Evolutionary conservation across 2,113 vertebrate species (phyloP), one percentile per base, ranked within the genome.

Genomic region (Fulmarus glacialis): DNA sequence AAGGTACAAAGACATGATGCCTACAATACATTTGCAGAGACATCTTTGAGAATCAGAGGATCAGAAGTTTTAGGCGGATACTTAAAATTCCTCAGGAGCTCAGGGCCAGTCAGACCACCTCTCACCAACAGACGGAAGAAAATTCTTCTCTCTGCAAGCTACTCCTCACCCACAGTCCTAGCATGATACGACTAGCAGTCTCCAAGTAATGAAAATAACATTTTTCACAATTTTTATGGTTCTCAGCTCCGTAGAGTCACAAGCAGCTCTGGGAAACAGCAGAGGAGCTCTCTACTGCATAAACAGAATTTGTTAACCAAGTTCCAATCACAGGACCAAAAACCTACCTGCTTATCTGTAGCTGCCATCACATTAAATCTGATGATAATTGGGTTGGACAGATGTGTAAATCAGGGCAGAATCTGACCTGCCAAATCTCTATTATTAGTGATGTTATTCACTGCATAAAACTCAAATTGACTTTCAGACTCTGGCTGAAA

Each of bases 131-230:
- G 58, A 82, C 56, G 21, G 30, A 80, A 72, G 10, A 74, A 89
- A 84, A 77, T 24, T 27, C 11, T 88, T 21, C 29, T 55, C 48
- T 60, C 53, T 89, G 43, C 40, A 52, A 84, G 13, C 6, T 45
- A 18, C 15, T 81, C 40, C 32, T 87, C 34, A 53, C 45, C 71
- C n/a, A 11, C 32, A 72, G 55, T 24, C 63, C 20, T 18, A 47
- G 29, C 58, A 24, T 1, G 29, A 10, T n/a, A 45, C 11, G 3
- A 38, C 12, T 21, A 8, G 40, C 1, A 0, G 11, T 42, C 21
- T 43, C 15, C 18, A 21, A 68, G 30, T 23, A 75, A 67, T 26
- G 26, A 88, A 94, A 90, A 91, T 3, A 62, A 68, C 5, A 75
- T 42, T 86, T 36, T 67, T 72, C 30, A 63, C 30, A 12, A 14